phyloP scores from a whole-genome alignment of 2,888 invertebrate species.

The Metellina segmentata region DNA sequence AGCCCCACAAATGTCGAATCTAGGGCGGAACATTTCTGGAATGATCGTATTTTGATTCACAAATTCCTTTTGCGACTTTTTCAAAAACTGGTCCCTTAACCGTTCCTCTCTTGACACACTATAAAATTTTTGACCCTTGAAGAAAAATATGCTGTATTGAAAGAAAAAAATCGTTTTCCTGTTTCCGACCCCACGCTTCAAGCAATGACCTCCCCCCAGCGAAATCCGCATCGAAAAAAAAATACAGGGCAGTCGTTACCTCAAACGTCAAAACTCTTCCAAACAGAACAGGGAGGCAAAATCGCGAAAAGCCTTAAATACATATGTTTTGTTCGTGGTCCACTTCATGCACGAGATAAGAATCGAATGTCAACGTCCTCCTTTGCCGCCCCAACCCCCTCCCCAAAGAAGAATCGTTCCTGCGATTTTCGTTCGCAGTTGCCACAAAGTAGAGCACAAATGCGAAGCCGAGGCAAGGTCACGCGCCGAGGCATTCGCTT shows the following conservation, averaged over 20 bases:
- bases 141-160: neutral
- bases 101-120: neutral
- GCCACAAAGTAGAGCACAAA: slow-evolving; percentile 26
- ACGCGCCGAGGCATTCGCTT: neutral
- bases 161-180: neutral
- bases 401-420: slow-evolving; percentile 26
- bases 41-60: too few species aligned
- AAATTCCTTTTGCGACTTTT: neutral
- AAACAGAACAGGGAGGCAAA: neutral
- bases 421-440: slow-evolving; percentile 42
- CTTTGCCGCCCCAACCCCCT: slow-evolving; percentile 9
- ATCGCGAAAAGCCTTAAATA: slow-evolving; percentile 4
- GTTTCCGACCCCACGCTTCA: slow-evolving; percentile 7
- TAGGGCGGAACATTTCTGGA: too few species aligned
- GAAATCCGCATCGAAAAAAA: neutral
- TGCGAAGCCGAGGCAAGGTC: slow-evolving; percentile 7
- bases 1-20: too few species aligned
- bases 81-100: neutral
- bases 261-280: slow-evolving; percentile 23
- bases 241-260: neutral
- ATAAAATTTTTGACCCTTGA: neutral
- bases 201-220: neutral
- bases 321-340: slow-evolving; percentile 58
- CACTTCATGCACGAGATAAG: slow-evolving; percentile 55
- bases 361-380: slow-evolving; percentile 63